phyloP scores from a whole-genome alignment of 2,113 vertebrate species.

The Silurus asotus region DNA sequence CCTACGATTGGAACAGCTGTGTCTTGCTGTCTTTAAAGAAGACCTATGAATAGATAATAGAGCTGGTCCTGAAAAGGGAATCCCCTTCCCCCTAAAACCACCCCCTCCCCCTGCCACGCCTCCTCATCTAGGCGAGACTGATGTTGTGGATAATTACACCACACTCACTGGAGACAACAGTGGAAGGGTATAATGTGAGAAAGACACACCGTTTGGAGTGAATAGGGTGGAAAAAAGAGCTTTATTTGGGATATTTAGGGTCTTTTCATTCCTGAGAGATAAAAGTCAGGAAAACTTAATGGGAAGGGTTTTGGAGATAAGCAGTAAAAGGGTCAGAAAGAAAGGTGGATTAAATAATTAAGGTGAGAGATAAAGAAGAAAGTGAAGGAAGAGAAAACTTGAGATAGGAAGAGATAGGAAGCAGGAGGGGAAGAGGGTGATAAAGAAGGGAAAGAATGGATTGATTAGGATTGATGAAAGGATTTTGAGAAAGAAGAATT shows the following conservation, averaged over 20 bases:
- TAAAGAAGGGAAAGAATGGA: background rate
- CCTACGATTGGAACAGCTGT: conserved; percentile 84
- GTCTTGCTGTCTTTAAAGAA: conserved; percentile 62
- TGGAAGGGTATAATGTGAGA: conserved; percentile 45
- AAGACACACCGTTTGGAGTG: conserved; percentile 6
- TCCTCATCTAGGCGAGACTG: conserved; percentile 74
- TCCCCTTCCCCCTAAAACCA: background rate
- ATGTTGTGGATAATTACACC: conserved; percentile 51
- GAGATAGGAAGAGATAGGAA: background rate
- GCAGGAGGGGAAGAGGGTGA: background rate
- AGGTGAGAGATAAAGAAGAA: background rate
- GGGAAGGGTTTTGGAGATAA: background rate
- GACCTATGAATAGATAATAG: conserved; percentile 78
- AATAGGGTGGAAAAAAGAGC: background rate
- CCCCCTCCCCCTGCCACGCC: conserved; percentile 50
- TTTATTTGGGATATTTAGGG: background rate
- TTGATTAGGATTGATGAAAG: background rate
- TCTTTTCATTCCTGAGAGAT: background rate
- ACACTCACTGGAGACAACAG: conserved; percentile 48
- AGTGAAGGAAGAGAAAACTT: background rate
- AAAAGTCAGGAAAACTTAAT: background rate
- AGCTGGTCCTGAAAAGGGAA: conserved; percentile 74
- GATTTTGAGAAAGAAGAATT: background rate
- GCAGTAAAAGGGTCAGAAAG: background rate
- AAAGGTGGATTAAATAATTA: background rate